Evolutionary conservation across 92 coral and sea anemone genomes (phyloP).

Genomic region (Ricordea florida): DNA sequence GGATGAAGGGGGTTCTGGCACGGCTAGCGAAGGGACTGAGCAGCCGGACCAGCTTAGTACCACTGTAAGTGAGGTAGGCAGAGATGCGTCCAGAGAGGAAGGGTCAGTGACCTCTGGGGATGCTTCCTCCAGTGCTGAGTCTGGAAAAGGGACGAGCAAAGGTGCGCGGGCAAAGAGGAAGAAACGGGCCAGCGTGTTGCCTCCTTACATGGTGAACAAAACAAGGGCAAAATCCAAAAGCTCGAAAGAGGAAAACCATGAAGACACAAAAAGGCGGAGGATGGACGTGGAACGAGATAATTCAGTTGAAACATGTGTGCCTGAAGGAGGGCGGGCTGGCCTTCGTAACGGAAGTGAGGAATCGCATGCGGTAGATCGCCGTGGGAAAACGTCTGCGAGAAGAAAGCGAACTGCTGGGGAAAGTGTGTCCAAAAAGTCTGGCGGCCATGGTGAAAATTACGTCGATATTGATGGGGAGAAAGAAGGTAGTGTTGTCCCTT

Average conservation of each 20-base stretch:
- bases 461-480: not conserved
- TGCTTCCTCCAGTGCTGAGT: conserved; percentile 22
- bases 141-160: not conserved
- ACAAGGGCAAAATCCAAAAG: not conserved
- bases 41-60: not conserved
- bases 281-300: not conserved
- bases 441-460: not conserved
- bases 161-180: not conserved
- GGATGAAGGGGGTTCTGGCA: not conserved
- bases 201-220: not conserved
- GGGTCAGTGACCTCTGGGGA: no score
- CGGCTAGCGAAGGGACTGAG: not conserved
- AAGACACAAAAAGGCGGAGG: not conserved
- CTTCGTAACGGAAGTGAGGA: no score
- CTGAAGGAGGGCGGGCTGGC: not conserved
- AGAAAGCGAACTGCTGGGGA: not conserved
- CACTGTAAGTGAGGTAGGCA: not conserved
- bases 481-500: not conserved
- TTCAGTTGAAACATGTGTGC: not conserved
- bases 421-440: not conserved
- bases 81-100: not conserved
- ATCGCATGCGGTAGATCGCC: not conserved
- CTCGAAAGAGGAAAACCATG: not conserved
- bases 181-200: not conserved
- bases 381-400: not conserved